A percentile compares a stretch with the other conserved stretches of the same genome.
Evolutionary conservation across 2,113 vertebrate genomes (phyloP).

Genomic region (Columba livia): DNA sequence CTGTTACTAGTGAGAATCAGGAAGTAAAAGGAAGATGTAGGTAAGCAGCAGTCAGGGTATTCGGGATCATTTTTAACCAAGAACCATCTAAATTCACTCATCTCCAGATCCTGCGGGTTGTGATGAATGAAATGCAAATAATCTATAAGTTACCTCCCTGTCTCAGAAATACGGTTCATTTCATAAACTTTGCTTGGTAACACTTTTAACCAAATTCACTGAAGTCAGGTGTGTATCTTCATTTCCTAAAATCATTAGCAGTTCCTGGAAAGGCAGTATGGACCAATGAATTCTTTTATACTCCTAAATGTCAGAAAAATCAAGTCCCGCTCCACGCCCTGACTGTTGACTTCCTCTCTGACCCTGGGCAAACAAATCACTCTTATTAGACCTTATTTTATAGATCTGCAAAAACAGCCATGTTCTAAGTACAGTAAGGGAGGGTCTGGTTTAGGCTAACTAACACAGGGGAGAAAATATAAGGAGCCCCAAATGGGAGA

Average conservation of each 20-base stretch:
- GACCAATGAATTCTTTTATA: not conserved
- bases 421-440: fast-evolving
- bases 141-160: not conserved
- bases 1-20: not conserved
- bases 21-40: not conserved
- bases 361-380: not conserved
- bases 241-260: not conserved
- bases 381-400: not conserved
- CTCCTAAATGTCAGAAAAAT: not conserved
- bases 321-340: not conserved
- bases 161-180: not conserved
- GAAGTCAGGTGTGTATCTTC: not conserved
- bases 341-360: not conserved
- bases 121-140: not conserved
- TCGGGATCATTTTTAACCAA: not conserved
- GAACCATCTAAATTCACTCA: not conserved
- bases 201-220: not conserved
- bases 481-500: not conserved
- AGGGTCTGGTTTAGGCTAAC: not conserved
- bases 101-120: not conserved
- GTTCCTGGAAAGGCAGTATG: not conserved
- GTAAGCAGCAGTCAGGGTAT: not conserved
- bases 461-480: not conserved
- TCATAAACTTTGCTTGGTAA: not conserved
- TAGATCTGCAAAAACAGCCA: not conserved